Conservation (phyloP, 2,797 vertebrate species). For the Hoplostethus atlanticus region DNA sequence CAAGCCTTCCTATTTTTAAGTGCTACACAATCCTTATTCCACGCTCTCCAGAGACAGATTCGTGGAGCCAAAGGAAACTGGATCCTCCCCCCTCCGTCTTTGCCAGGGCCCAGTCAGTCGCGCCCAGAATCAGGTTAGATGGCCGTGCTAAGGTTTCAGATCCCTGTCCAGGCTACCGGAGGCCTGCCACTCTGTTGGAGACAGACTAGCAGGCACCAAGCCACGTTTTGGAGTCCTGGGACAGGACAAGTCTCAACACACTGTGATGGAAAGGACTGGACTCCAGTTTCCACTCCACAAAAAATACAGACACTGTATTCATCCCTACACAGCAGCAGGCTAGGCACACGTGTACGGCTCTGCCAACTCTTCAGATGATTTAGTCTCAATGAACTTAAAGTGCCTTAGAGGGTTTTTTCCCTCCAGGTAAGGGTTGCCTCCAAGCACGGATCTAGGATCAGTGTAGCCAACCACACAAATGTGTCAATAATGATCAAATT, state of each 20-base stretch:
- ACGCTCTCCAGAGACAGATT: slow-evolving; percentile 55
- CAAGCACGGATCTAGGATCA: slow-evolving; percentile 27
- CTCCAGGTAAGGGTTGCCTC: slow-evolving; percentile 31
- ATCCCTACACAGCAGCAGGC: slow-evolving; percentile 31
- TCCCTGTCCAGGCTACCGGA: slow-evolving; percentile 41
- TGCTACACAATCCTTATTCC: slow-evolving; percentile 38
- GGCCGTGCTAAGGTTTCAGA: slow-evolving; percentile 56
- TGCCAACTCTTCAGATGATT: slow-evolving; percentile 26
- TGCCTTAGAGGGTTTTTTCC: slow-evolving; percentile 58
- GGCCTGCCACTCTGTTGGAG: slow-evolving; percentile 49
- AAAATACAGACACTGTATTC: slow-evolving; percentile 8
- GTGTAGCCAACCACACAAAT: slow-evolving; percentile 8
- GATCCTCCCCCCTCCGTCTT: slow-evolving; percentile 46
- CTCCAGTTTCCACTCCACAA: slow-evolving; percentile 19
- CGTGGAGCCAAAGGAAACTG: slow-evolving; percentile 65
- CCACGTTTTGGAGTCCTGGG: slow-evolving; percentile 30
- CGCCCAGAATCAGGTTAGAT: slow-evolving; percentile 42
- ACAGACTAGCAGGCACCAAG: slow-evolving; percentile 64
- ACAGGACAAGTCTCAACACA: slow-evolving; percentile 28
- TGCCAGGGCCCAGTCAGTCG: slow-evolving; percentile 6
- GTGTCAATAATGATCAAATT: slow-evolving; percentile 26
- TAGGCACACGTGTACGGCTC: slow-evolving; percentile 27
- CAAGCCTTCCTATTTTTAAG: slow-evolving; percentile 44
- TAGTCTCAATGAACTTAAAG: slow-evolving; percentile 59
- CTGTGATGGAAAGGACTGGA: slow-evolving; percentile 30